These are phyloP conservation scores for Stichopus horrens DNA, from an alignment of 53 echinoderm and acorn worm genomes.

Conservation along the genomic window DNA sequence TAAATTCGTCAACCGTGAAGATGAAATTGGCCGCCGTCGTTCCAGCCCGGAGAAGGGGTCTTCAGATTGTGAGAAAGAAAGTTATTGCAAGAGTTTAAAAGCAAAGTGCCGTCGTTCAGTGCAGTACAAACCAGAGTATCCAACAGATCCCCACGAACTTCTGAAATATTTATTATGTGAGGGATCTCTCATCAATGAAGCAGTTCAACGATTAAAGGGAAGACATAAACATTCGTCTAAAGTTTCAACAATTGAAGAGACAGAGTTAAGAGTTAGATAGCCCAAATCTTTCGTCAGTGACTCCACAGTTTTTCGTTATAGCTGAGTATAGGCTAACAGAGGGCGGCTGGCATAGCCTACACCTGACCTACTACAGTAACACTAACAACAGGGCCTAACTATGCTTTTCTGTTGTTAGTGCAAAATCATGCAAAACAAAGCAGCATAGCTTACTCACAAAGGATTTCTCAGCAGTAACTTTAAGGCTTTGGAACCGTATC, in stretches of 20 bases:
- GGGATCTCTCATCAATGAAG: constrained; percentile 48
- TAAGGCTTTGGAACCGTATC: no score
- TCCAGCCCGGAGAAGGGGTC: constrained; percentile 1
- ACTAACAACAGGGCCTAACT: no score
- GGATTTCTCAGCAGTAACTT: no score
- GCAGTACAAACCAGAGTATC: constrained; percentile 22
- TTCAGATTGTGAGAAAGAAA: background rate
- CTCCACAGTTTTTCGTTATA: no score
- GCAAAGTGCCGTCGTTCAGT: constrained; percentile 37
- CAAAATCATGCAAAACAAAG: no score
- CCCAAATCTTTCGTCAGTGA: background rate
- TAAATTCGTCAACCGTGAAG: background rate
- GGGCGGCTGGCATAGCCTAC: no score
- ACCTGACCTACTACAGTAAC: no score
- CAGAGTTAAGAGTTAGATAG: constrained; percentile 24
- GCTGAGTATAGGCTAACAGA: no score
- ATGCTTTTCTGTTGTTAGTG: no score
- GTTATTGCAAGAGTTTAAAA: background rate
- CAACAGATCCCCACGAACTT: constrained; percentile 49
- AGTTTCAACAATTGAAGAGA: background rate
- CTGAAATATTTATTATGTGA: constrained; percentile 40
- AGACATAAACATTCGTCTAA: constrained; percentile 4
- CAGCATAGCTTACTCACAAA: no score
- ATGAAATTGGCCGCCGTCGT: background rate
- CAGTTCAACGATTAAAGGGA: constrained; percentile 43